Base-by-base conservation (phyloP, 2,888 invertebrate genomes). In the Thecophora atra region DNA sequence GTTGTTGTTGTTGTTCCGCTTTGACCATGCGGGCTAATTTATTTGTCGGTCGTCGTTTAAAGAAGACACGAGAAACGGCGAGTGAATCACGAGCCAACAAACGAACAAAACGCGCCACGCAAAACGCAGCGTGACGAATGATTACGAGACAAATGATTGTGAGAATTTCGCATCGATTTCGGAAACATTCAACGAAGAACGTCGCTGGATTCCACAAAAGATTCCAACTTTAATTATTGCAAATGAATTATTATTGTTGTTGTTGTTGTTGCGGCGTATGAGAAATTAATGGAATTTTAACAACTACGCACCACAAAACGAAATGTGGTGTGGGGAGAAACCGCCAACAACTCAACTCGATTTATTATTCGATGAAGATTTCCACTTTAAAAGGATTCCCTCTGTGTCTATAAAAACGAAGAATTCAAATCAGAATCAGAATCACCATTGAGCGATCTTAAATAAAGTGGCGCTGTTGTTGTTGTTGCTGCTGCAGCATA, bases 121-220 rank as follows among this genome's bases (percentile, higher is more conserved):
- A 21, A 28, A 30, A 24, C 6, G 47, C 24, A 52, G 63, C 70
- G 70, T 52, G 70, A 70, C 70, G 70, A 52, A 70, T 52, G 28
- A 66, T 66, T 51, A 66, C 13, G 28, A n/a, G 54, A 54, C 8
- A 54, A 47, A 47, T 15, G 51, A 19, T 19, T 51, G 15, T 67
- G 54, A 64, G 64, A 64, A 64, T 44, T 64, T 64, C 21, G 37
- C 37, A 64, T 62, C 37, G 30, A 30, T 30, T 19, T 30, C 4
- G 37, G 17, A 56, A 67, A 26, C 42, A 15, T 42, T 69, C 47
- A 52, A n/a, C 58, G 24, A 30, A n/a, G 67, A 67, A 30, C 52
- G 21, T 15, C 17, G 37, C 21, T 19, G 19, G 54, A 30, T 42
- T 26, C 60, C 21, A 11, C 24, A 21, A 47, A 15, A 13, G 21